Base-by-base conservation (phyloP, 2,888 invertebrate genomes). In the Drosophila paracracens region DNA sequence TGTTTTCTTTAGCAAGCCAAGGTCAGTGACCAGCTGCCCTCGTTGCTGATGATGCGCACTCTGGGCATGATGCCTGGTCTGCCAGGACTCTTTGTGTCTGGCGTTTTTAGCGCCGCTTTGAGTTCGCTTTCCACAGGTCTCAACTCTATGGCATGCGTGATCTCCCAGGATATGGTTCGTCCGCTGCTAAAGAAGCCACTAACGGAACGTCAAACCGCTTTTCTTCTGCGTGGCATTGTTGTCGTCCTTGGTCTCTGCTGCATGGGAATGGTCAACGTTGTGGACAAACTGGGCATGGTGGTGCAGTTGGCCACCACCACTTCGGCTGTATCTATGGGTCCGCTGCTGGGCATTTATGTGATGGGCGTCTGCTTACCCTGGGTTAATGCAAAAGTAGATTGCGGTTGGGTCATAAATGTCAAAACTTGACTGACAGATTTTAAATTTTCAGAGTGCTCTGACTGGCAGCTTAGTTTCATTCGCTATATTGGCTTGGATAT, bases 91-190 rank as follows among this genome's bases (percentile, higher is more conserved):
- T 98, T 98, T 91, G 96, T 98, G 0, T 97, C 98, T 51, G 98
- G 98, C 7, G 96, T 98, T 33, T 98, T 98, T 89, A 97, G 98
- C 93, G 98, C 98, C 11, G 97, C 98, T 2, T 93, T 98, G 46
- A 97, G 97, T 91, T 96, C 97, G 0, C 94, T 97, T 91, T 97
- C 97, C 0, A 97, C 97, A 16, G 96, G 96, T 0, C 93, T 97
- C 0, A 97, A 97, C 88, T 96, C 97, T 0, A 95, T 97, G 95
- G 95, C 97, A 2, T 97, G 96, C 11, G 96, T 97, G 0, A 95
- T 97, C 50, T 94, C 96, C 40, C 96, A 97, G 93, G 97, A 97
- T 91, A 94, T 97, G 88, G 95, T 96, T 86, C 96, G 96, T 79
- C 96, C 96, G 0, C 21, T 86, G 58, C 94, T 95, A 77, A 93